Percentiles rank a stretch among this genome's conserved stretches.
Evolutionary conservation across 2,797 vertebrate species (phyloP).

Genomic region (Netta rufina): DNA sequence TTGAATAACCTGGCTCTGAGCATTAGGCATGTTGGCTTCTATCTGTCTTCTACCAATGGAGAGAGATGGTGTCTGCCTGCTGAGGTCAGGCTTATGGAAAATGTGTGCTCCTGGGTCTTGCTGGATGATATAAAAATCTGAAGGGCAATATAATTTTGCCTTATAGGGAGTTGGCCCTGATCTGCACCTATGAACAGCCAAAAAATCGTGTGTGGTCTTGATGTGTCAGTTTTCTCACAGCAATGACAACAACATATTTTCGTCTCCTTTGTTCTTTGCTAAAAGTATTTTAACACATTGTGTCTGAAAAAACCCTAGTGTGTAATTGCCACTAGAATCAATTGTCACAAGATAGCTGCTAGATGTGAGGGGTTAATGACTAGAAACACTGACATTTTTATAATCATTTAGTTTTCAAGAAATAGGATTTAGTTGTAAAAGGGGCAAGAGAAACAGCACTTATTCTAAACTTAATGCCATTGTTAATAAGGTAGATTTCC

Average conservation of each 20-base stretch:
- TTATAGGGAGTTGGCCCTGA: neutral
- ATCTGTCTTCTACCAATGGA: neutral
- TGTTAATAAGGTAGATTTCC: neutral
- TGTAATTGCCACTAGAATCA: neutral
- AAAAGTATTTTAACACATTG: neutral
- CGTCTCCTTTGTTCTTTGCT: neutral
- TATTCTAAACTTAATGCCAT: neutral
- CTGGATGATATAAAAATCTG: neutral
- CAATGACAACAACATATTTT: neutral
- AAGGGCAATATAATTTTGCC: neutral
- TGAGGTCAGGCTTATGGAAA: neutral
- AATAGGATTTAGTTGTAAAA: constrained; percentile 5
- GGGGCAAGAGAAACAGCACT: neutral
- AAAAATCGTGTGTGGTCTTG: neutral
- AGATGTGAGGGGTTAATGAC: neutral
- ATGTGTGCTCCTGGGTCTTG: fast-evolving
- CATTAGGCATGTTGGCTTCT: neutral
- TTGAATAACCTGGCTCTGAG: neutral
- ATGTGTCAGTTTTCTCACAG: neutral
- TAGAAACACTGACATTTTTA: neutral
- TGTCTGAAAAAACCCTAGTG: neutral
- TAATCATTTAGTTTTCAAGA: neutral
- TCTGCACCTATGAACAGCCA: neutral
- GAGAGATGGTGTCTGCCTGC: fast-evolving
- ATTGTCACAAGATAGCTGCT: neutral